A percentile compares a stretch with the other conserved stretches of the same genome.
Evolutionary conservation across 2,797 vertebrate species (phyloP).

Genomic region (Chloroceryle inda): DNA sequence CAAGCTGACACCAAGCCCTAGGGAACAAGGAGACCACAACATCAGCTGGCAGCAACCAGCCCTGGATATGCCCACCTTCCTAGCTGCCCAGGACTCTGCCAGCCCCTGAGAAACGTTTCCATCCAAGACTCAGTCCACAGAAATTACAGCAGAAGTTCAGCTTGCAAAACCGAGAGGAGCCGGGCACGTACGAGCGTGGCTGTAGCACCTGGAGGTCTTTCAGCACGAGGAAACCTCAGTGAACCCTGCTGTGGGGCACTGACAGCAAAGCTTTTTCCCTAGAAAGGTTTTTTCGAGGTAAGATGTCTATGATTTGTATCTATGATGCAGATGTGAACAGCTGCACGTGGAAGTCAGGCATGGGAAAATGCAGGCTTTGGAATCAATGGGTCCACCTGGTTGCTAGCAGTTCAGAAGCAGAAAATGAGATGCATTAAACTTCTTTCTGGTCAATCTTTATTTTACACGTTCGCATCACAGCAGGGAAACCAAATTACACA

Average conservation of each 20-base stretch:
- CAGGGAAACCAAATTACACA: slow-evolving; percentile 63
- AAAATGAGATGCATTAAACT: slow-evolving; percentile 1
- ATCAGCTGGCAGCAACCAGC: not conserved
- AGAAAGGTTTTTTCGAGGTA: not conserved
- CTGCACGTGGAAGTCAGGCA: not conserved
- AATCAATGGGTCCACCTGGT: not conserved
- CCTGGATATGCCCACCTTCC: not conserved
- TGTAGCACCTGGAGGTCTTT: not conserved
- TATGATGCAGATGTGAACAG: not conserved
- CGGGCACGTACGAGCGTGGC: not conserved
- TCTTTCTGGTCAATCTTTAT: slow-evolving; percentile 69
- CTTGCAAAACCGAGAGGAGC: not conserved
- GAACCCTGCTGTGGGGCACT: not conserved
- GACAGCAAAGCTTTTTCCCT: not conserved
- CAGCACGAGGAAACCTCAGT: not conserved
- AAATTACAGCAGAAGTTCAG: not conserved
- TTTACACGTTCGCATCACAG: slow-evolving; percentile 67
- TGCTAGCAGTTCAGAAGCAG: not conserved
- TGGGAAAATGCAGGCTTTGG: not conserved
- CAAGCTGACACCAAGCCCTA: not conserved
- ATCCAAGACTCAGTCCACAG: not conserved
- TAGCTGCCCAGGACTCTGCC: not conserved
- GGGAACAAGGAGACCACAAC: accelerated
- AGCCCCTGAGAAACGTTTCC: not conserved
- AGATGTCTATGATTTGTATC: not conserved